These are phyloP conservation scores for Nothobranchius furzeri DNA, from an alignment of 2,113 vertebrate genomes.

Conservation along the genomic window DNA sequence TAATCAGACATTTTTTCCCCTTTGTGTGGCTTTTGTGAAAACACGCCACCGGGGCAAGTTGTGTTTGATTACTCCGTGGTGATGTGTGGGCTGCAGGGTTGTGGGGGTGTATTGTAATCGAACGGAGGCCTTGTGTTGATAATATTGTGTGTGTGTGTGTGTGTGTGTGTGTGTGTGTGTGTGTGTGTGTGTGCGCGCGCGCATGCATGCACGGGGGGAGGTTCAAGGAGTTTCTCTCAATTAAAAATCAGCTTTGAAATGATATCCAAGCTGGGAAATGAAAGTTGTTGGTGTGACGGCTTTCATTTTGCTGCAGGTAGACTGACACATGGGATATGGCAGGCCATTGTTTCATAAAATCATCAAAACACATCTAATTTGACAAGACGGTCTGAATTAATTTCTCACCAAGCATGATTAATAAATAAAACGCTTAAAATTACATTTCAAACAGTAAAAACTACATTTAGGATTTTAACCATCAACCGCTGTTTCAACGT, in stretches of 20 bases:
- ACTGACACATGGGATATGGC: background rate
- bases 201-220: constrained; percentile 4
- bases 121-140: constrained; percentile 37
- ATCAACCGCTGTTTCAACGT: too few species aligned
- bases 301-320: constrained; percentile 36
- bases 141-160: background rate
- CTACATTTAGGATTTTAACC: too few species aligned
- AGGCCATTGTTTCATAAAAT: constrained; percentile 1
- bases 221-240: constrained; percentile 32
- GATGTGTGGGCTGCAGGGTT: constrained; percentile 40
- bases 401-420: background rate
- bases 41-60: constrained; percentile 51
- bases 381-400: background rate
- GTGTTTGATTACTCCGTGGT: constrained; percentile 63
- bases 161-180: too few species aligned
- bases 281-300: constrained; percentile 30
- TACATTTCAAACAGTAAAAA: too few species aligned
- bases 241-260: constrained; percentile 35
- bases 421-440: background rate
- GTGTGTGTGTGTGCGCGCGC: too few species aligned
- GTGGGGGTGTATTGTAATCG: constrained; percentile 40
- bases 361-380: background rate
- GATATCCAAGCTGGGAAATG: constrained; percentile 14
- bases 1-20: constrained; percentile 65
- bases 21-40: constrained; percentile 52